Evolutionary conservation across 1,140 invertebrate genomes (phyloP).

Genomic region (Ephestia elutella): DNA sequence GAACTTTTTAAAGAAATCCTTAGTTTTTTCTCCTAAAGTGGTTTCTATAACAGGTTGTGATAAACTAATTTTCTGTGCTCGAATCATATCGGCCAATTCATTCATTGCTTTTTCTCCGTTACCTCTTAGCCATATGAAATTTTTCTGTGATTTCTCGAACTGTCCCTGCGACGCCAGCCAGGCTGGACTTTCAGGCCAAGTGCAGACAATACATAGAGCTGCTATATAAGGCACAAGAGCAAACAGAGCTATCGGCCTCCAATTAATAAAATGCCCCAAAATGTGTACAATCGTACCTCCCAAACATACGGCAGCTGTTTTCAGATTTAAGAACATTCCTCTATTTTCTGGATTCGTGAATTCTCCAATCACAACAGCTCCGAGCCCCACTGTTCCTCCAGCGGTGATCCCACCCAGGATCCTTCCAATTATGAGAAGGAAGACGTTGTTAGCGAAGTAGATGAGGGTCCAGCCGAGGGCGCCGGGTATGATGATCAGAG

Average conservation of each 20-base stretch:
- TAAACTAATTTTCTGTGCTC: conserved; percentile 35
- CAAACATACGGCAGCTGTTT: conserved; percentile 46
- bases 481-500: conserved; percentile 36
- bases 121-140: conserved; percentile 51
- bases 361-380: conserved; percentile 56
- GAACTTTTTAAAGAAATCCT: conserved; percentile 44
- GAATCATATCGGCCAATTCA: conserved; percentile 41
- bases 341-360: conserved; percentile 46
- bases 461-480: conserved; percentile 46
- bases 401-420: conserved; percentile 39
- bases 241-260: conserved; percentile 45
- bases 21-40: neutral
- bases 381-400: conserved; percentile 43
- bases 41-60: neutral
- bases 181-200: conserved; percentile 56
- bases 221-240: conserved; percentile 29
- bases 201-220: conserved; percentile 32
- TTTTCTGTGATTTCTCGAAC: conserved; percentile 36
- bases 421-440: conserved; percentile 38
- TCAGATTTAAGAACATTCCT: conserved; percentile 56
- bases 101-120: conserved; percentile 23
- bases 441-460: conserved; percentile 34
- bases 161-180: conserved; percentile 44
- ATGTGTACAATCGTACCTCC: conserved; percentile 45
- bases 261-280: conserved; percentile 35